Base-by-base conservation (phyloP, 1,140 invertebrate genomes). In the Melanaphis sacchari region DNA sequence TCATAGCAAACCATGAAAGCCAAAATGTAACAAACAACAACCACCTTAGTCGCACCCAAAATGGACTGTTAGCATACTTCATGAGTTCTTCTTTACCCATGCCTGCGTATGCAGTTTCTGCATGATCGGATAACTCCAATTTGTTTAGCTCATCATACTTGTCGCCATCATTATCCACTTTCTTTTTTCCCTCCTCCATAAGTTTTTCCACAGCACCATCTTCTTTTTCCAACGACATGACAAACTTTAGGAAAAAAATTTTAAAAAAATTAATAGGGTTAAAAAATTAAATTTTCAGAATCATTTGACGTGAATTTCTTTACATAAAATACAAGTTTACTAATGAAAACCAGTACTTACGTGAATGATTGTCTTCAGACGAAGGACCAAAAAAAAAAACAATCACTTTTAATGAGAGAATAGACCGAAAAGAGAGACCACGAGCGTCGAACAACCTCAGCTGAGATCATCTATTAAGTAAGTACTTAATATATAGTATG, bases 61-160 rank as follows among this genome's bases (percentile, higher is more conserved):
- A 98, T 52, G 98, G 98, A 95, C 99, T 98, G 94, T 98, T 98
- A 1, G 98, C 98, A 94, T 97, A 98, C 95, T 98, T 98, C 97
- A 99, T 97, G 88, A 99, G 95, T 95, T 99, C 98, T 94, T 98
- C 98, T 95, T 99, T 99, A 9, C 93, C 97, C 96, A 99, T 97
- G 21, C 98, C 98, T 36, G 97, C 96, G 94, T 98, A 97, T 21
- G 96, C 95, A 1, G 95, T 94, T 89, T 96, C 96, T 40, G 95
- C 95, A 95, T 96, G 95, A 93, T 97, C 97, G 66, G 81, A 18
- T 49, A 93, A 24, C 38, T 93, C 91, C n/a, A 93, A 31, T 8
- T 93, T 54, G 8, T 93, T 93, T 38, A 93, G 46, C 81, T 85
- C 81, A n/a, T 93, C 91, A 11, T 93, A 93, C 26, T 93, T 93